phyloP scores from a whole-genome alignment of 2,113 vertebrate genomes.

The Philantomba maxwellii region DNA sequence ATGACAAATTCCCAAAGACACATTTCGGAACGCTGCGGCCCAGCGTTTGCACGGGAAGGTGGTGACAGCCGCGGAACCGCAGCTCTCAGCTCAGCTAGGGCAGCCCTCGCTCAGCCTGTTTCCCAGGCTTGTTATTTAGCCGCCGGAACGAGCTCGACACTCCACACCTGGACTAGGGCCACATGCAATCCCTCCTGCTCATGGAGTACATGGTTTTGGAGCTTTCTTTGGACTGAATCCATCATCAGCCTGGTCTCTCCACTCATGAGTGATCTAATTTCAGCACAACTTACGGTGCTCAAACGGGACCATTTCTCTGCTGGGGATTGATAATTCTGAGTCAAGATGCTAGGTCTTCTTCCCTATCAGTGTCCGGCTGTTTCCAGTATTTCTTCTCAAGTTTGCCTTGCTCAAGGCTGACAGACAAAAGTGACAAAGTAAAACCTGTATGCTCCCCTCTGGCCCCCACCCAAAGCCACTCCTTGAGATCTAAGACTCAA shows the following conservation, averaged over 20 bases:
- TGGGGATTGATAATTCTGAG: neutral
- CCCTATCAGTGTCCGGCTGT: neutral
- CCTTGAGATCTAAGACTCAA: neutral
- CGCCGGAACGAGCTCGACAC: neutral
- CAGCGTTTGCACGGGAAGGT: accelerated
- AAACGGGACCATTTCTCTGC: neutral
- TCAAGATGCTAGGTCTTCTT: neutral
- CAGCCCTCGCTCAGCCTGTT: neutral
- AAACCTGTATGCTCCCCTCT: neutral
- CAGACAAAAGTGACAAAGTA: neutral
- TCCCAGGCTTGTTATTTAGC: neutral
- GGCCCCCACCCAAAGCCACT: neutral
- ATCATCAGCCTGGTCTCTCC: neutral
- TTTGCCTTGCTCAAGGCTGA: neutral
- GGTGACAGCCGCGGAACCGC: accelerated
- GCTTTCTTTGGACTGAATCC: neutral
- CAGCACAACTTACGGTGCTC: neutral
- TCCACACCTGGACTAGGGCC: neutral
- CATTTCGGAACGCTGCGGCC: neutral
- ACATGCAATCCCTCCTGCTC: neutral
- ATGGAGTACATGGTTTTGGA: accelerated
- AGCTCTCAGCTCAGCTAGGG: neutral
- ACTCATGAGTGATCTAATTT: neutral
- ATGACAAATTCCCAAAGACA: neutral
- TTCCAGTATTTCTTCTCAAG: neutral